These are phyloP conservation scores for Micrasema minimum DNA, from an alignment of 1,140 invertebrate species.

Conservation along the genomic window DNA sequence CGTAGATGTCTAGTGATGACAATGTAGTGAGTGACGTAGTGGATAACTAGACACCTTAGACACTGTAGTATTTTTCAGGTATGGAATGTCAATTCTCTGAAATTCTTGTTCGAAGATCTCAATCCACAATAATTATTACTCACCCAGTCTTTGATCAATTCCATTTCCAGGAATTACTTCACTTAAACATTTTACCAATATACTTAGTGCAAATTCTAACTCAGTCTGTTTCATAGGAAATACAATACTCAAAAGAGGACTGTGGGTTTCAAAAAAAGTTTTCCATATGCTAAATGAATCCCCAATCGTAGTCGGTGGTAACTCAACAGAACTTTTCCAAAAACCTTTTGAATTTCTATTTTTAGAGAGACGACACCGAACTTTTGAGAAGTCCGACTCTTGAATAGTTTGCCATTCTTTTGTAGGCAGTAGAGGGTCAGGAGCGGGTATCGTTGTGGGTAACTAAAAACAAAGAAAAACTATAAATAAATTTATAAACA, in stretches of 20 bases:
- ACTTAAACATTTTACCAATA: slow-evolving; percentile 53
- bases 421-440: slow-evolving; percentile 55
- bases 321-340: slow-evolving; percentile 31
- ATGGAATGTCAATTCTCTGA: no score
- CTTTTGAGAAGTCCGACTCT: slow-evolving; percentile 57
- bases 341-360: slow-evolving; percentile 50
- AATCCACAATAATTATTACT: no score
- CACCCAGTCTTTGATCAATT: slow-evolving; percentile 38
- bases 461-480: slow-evolving; percentile 52
- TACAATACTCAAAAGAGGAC: slow-evolving; percentile 41
- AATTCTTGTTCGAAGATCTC: no score
- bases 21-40: no score
- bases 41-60: no score
- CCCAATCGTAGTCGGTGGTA: slow-evolving; percentile 27
- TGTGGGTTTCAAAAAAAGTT: slow-evolving; percentile 41
- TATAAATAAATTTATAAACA: no score
- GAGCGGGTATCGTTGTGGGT: slow-evolving; percentile 50
- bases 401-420: slow-evolving; percentile 58
- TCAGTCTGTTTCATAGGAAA: slow-evolving; percentile 53
- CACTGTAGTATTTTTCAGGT: no score
- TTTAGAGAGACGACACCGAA: slow-evolving; percentile 51
- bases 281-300: slow-evolving; percentile 46
- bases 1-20: no score
- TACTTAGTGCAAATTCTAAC: slow-evolving; percentile 56
- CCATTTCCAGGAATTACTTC: slow-evolving; percentile 47